These are phyloP conservation scores for Habroteleia sp. DNA, from an alignment of 2,888 invertebrate genomes.

Conservation along the genomic window DNA sequence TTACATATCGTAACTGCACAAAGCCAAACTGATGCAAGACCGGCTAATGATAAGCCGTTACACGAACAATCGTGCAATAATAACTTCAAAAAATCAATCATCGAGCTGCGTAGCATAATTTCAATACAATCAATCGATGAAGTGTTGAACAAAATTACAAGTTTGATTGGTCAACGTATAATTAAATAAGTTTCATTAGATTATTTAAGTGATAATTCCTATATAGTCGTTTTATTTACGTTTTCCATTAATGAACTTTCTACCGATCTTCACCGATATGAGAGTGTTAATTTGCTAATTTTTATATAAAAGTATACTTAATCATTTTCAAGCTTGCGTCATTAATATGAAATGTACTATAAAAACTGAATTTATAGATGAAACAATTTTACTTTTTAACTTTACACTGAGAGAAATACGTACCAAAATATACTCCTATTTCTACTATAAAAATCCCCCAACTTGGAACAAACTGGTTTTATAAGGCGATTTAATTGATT, in stretches of 20 bases:
- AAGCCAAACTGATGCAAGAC: slow-evolving; percentile 19
- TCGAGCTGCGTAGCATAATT: slow-evolving; percentile 5
- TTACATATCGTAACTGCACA: slow-evolving; percentile 44
- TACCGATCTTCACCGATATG: no score
- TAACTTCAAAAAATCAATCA: slow-evolving; percentile 30
- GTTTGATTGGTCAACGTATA: slow-evolving; percentile 28
- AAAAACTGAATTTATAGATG: no score
- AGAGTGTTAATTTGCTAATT: no score
- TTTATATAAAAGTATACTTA: no score
- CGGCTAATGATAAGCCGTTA: slow-evolving; percentile 29
- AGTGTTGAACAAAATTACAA: slow-evolving; percentile 39
- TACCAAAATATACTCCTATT: no score
- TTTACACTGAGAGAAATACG: no score
- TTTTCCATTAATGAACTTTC: slow-evolving; percentile 28
- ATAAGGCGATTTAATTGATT: no score
- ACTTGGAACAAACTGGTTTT: no score
- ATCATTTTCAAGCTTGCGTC: no score
- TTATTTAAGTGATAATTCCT: slow-evolving; percentile 12
- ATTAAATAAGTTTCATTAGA: slow-evolving; percentile 36
- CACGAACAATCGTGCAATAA: slow-evolving; percentile 26
- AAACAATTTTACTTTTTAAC: no score
- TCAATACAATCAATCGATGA: slow-evolving; percentile 14
- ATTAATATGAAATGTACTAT: no score
- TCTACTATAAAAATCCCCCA: no score
- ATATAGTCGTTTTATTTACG: slow-evolving; percentile 31